A percentile compares a stretch with the other conserved stretches of the same genome.
Evolutionary conservation across 2,113 vertebrate species (phyloP).

Genomic region (Spilogale gracilis): DNA sequence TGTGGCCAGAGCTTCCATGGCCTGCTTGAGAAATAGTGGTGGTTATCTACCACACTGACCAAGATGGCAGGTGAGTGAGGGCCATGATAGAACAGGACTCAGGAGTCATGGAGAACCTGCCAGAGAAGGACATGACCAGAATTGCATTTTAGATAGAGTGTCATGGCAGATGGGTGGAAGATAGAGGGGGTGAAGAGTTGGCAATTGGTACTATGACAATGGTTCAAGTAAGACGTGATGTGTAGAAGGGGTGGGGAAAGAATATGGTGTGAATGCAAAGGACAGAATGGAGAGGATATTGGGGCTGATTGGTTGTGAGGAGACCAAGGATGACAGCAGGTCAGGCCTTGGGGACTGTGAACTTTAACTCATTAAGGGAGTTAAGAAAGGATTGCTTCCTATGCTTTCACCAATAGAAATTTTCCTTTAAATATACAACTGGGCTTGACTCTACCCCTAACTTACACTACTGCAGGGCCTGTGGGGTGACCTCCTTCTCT

Average conservation of each 20-base stretch:
- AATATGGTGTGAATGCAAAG: background rate
- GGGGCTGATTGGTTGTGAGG: no score
- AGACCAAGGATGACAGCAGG: background rate
- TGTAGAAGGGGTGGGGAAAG: background rate
- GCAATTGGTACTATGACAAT: background rate
- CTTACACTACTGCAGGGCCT: background rate
- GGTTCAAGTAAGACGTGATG: background rate
- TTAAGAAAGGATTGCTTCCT: background rate
- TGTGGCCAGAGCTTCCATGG: background rate
- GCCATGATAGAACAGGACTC: background rate
- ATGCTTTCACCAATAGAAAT: background rate
- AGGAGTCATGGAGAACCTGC: rapidly evolving
- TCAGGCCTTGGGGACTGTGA: background rate
- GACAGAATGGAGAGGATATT: background rate
- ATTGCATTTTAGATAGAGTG: background rate
- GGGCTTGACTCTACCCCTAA: background rate
- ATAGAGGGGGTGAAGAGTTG: background rate
- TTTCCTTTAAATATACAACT: background rate
- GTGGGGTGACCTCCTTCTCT: background rate
- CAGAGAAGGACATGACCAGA: background rate
- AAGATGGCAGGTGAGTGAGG: background rate
- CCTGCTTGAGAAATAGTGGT: background rate
- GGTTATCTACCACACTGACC: background rate
- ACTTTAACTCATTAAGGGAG: background rate
- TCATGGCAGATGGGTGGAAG: background rate